Conservation (phyloP, 2,113 vertebrate species). For the Ardeotis arabs region DNA sequence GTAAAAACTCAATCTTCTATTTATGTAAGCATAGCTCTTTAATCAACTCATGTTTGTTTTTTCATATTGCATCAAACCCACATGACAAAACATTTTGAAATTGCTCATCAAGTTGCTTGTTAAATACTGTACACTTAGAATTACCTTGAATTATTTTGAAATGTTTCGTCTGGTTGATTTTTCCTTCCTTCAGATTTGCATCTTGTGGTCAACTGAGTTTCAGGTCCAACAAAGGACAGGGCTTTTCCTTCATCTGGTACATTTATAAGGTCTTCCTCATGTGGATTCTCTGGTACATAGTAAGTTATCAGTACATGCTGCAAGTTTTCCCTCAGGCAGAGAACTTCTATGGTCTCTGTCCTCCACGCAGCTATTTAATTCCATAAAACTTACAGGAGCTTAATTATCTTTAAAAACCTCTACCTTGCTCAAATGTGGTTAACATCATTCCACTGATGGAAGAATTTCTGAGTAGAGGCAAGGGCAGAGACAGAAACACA, state of each 20-base stretch:
- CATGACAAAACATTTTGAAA: slow-evolving; percentile 19
- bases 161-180: not conserved
- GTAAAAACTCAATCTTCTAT: not conserved
- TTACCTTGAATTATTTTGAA: not conserved
- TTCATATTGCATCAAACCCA: not conserved
- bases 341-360: not conserved
- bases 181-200: not conserved
- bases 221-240: not conserved
- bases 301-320: not conserved
- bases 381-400: not conserved
- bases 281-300: not conserved
- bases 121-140: not conserved
- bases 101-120: not conserved
- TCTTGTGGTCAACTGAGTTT: not conserved
- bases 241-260: not conserved
- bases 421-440: not conserved
- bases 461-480: not conserved
- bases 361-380: not conserved
- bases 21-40: not conserved
- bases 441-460: not conserved
- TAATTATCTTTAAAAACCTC: slow-evolving; percentile 12
- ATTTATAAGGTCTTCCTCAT: not conserved
- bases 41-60: not conserved
- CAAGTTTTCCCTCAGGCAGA: not conserved
- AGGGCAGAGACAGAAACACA: not conserved